Evolutionary conservation across 2,113 vertebrate species (phyloP), one percentile per base, ranked within the genome.

Genomic region (Corydoras sp.): DNA sequence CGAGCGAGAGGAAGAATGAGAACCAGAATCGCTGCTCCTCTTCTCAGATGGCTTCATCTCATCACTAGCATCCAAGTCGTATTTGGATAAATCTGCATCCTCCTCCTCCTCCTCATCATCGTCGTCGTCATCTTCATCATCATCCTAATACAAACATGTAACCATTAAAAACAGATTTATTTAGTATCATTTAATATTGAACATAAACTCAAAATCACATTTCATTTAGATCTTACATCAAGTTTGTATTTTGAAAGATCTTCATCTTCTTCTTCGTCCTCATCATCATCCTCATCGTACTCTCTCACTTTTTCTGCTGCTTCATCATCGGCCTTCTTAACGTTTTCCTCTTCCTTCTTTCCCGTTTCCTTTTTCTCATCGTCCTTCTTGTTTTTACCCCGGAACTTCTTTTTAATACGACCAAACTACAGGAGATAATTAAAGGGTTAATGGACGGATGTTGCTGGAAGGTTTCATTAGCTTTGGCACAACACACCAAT

Each of bases 191-290:
- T 43, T 43, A 4, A 43, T 43, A 43, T 43, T 43, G 7, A 43
- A 43, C 4, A 43, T 8, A 43, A 43, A 43, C 35, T 43, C 51
- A 53, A 53, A n/a, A 61, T 35, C 14, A 7, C 0, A 11, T 9
- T 7, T 63, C 35, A 43, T 48, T 54, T 11, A 4, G 15, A 71
- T 58, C 95, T 87, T 86, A 92, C 91, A 91, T 98, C 95, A 85
- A 99, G 84, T 76, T 98, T 97, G 77, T 99, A 99, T 79, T 99
- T 99, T 65, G 97, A 99, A 73, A 99, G 92, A 87, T 99, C 96
- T 73, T 91, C 96, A 79, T 96, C 96, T 85, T 97, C 95, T 0
- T 91, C 89, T 10, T 98, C 95, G 1, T 97, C 94, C 13, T 94
- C 95, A 9, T 95, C 94, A 0, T 93, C 94, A 14, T 96, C 95